These are phyloP conservation scores for Corythucha ciliata DNA, from an alignment of 2,888 invertebrate genomes.

Conservation along the genomic window DNA sequence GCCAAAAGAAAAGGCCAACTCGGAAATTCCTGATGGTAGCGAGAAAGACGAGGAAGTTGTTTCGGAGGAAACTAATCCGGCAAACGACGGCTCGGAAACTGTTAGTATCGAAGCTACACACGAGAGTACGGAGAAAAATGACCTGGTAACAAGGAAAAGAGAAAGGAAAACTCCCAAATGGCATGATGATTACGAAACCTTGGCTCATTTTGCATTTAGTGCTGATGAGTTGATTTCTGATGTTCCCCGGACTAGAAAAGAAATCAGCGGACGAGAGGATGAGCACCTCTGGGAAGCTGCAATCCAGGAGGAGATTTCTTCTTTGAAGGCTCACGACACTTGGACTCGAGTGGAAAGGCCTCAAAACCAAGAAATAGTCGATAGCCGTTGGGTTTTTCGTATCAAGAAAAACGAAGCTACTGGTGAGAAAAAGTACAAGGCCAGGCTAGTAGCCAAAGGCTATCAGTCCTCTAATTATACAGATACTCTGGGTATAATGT, in stretches of 20 bases:
- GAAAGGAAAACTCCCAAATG: constrained; percentile 8
- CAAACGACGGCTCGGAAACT: background rate
- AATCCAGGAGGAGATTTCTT: constrained; percentile 16
- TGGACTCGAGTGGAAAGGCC: constrained; percentile 15
- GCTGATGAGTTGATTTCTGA: constrained; percentile 9
- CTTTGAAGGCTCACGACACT: constrained; percentile 14
- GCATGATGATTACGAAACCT: constrained; percentile 6
- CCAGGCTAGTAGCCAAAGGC: constrained; percentile 19
- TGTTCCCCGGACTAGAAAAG: constrained; percentile 9
- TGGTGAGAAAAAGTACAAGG: constrained; percentile 16
- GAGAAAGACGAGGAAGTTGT: too few relatives aligned
- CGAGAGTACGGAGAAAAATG: too few relatives aligned
- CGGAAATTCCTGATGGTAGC: too few relatives aligned
- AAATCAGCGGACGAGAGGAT: background rate
- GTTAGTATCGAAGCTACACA: background rate
- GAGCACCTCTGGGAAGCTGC: constrained; percentile 13
- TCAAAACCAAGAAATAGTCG: constrained; percentile 5
- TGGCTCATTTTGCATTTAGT: constrained; percentile 8
- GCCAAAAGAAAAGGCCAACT: too few relatives aligned
- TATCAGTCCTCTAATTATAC: constrained; percentile 8
- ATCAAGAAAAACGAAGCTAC: constrained; percentile 7
- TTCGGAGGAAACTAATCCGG: too few relatives aligned
- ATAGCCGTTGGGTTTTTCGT: constrained; percentile 18
- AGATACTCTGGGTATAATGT: constrained; percentile 18
- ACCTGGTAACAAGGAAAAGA: background rate